Percentiles rank a stretch among this genome's conserved stretches.
These are phyloP conservation scores for Galerucella pusilla DNA, from an alignment of 2,888 invertebrate species.

Conservation along the genomic window DNA sequence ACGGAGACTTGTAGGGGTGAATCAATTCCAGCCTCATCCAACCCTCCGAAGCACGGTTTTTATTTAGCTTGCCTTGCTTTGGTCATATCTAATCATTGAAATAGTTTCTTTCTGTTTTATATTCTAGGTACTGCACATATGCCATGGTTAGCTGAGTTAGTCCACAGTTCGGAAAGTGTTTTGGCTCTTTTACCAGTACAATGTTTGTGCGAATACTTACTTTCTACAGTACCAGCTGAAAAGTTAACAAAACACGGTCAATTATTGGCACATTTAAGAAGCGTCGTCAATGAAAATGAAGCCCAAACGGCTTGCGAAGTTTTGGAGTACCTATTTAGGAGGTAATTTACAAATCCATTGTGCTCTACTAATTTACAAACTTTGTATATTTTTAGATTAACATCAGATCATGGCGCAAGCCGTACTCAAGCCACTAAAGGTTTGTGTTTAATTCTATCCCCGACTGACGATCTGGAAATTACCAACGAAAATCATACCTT, in stretches of 20 bases:
- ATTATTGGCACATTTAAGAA: conserved; percentile 70
- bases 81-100: too few species aligned
- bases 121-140: conserved; percentile 79
- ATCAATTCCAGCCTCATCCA: background rate
- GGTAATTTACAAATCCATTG: conserved; percentile 57
- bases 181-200: conserved; percentile 93
- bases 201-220: conserved; percentile 94
- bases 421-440: conserved; percentile 79
- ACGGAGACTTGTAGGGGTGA: background rate
- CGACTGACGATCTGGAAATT: conserved; percentile 64
- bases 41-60: background rate
- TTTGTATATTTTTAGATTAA: conserved; percentile 64
- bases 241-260: conserved; percentile 81
- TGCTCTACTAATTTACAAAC: background rate
- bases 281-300: conserved; percentile 67
- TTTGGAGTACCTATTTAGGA: conserved; percentile 87
- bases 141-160: conserved; percentile 96
- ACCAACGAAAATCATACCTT: conserved; percentile 55
- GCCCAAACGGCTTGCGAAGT: conserved; percentile 79
- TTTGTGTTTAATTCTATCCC: conserved; percentile 59
- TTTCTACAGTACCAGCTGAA: conserved; percentile 75
- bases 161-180: conserved; percentile 90
- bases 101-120: background rate
- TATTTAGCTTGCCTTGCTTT: too few species aligned
- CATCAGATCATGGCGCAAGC: conserved; percentile 83